These are phyloP conservation scores for Hirtodrosophila trivittata DNA, from an alignment of 2,888 invertebrate genomes.

Conservation along the genomic window DNA sequence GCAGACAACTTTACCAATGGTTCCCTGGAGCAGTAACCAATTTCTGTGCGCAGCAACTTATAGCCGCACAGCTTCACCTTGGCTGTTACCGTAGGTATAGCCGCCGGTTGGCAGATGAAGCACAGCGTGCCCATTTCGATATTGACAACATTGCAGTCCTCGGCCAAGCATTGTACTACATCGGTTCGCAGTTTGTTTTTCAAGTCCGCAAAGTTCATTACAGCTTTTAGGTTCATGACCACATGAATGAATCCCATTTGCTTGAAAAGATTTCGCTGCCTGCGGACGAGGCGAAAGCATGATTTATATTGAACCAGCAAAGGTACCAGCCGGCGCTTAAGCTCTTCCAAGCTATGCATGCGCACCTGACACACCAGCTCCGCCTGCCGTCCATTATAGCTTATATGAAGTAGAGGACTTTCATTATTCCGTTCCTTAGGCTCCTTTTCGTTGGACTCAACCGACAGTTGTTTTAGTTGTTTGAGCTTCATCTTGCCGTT, in stretches of 20 bases:
- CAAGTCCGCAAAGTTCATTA: slow-evolving; percentile 34
- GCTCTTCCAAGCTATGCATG: slow-evolving; percentile 38
- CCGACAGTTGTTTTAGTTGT: no score
- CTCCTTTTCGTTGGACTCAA: not conserved
- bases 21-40: slow-evolving; percentile 49
- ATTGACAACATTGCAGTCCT: slow-evolving; percentile 42
- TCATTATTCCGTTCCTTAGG: not conserved
- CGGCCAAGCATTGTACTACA: slow-evolving; percentile 51
- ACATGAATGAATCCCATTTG: slow-evolving; percentile 58
- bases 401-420: slow-evolving; percentile 50
- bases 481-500: no score
- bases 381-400: slow-evolving; percentile 37
- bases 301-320: slow-evolving; percentile 44
- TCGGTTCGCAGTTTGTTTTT: slow-evolving; percentile 44
- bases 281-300: slow-evolving; percentile 33
- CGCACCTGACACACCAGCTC: slow-evolving; percentile 46
- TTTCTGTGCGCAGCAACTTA: slow-evolving; percentile 44
- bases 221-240: slow-evolving; percentile 26
- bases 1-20: slow-evolving; percentile 36
- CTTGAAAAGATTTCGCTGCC: slow-evolving; percentile 47
- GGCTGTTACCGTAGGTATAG: slow-evolving; percentile 38
- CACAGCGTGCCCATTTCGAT: slow-evolving; percentile 46
- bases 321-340: slow-evolving; percentile 44
- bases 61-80: slow-evolving; percentile 51
- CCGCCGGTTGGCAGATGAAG: slow-evolving; percentile 58